A percentile compares a stretch with the other conserved stretches of the same genome.
Evolutionary conservation across 2,113 vertebrate genomes (phyloP).

Genomic region (Ptilonorhynchus violaceus): DNA sequence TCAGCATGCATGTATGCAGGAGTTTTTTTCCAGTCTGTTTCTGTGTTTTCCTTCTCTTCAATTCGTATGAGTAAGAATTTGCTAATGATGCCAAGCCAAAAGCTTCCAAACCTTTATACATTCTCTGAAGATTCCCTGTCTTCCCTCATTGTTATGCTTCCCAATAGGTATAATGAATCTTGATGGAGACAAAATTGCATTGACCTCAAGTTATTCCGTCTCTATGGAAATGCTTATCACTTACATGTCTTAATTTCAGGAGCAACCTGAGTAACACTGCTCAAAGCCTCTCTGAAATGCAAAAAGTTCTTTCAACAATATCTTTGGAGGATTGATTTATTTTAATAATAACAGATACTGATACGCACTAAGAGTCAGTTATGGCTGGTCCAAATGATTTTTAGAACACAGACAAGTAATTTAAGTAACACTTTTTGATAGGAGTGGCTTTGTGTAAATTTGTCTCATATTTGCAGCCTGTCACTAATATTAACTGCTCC

Average conservation of each 20-base stretch:
- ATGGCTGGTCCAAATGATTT: neutral
- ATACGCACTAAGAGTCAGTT: neutral
- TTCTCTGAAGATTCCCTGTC: neutral
- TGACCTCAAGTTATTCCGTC: conserved; percentile 1
- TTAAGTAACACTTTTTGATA: neutral
- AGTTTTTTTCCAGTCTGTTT: neutral
- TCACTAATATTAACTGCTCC: neutral
- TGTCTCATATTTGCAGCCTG: neutral
- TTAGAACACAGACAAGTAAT: neutral
- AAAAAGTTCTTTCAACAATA: neutral
- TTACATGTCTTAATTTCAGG: neutral
- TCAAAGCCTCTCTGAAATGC: conserved; percentile 13
- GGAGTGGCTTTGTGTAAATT: neutral
- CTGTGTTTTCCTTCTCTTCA: neutral
- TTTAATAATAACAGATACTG: neutral
- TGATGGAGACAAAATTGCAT: conserved; percentile 2
- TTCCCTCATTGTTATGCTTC: neutral
- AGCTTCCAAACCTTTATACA: neutral
- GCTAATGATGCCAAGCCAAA: neutral
- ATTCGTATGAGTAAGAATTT: neutral
- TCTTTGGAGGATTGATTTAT: neutral
- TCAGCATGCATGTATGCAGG: neutral
- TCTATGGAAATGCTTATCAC: neutral
- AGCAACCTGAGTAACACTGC: neutral
- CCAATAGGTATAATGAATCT: neutral